phyloP scores from a whole-genome alignment of 2,888 invertebrate species.

The Cataglyphis altisquamis region DNA sequence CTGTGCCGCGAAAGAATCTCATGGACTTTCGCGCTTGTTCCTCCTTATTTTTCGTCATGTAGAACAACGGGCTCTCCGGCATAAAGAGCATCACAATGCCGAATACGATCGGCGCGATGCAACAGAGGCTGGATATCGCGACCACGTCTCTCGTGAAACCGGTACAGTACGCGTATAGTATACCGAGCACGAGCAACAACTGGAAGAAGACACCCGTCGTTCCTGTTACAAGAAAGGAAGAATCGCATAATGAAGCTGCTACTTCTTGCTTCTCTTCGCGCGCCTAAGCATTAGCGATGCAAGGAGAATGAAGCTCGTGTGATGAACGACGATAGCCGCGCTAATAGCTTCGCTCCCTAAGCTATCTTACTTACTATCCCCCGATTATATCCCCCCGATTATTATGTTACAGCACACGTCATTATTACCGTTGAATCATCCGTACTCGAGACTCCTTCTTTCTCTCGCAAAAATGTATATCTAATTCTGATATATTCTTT shows the following conservation, averaged over 20 bases:
- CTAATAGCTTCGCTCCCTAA: slow-evolving; percentile 20
- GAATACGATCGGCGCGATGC: slow-evolving; percentile 89
- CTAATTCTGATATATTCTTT: background rate
- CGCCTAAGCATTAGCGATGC: slow-evolving; percentile 27
- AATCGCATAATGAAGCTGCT: slow-evolving; percentile 26
- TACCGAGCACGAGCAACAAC: slow-evolving; percentile 93
- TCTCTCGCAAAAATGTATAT: background rate
- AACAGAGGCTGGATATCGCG: slow-evolving; percentile 87
- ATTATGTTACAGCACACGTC: background rate
- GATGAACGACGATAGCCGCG: slow-evolving; percentile 24
- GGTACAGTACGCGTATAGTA: slow-evolving; percentile 91
- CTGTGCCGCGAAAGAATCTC: slow-evolving; percentile 90
- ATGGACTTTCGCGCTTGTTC: slow-evolving; percentile 90
- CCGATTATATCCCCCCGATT: slow-evolving; percentile 10
- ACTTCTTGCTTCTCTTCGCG: slow-evolving; percentile 4
- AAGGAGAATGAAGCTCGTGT: slow-evolving; percentile 22
- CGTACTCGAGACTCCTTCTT: background rate
- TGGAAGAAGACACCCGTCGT: slow-evolving; percentile 94
- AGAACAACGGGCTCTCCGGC: slow-evolving; percentile 94
- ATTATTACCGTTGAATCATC: slow-evolving; percentile 18
- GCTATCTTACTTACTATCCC: slow-evolving; percentile 7
- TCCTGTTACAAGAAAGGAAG: slow-evolving; percentile 85
- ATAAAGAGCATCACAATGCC: slow-evolving; percentile 91
- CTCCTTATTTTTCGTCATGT: slow-evolving; percentile 88
- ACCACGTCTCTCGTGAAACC: slow-evolving; percentile 88